A percentile compares a stretch with the other conserved stretches of the same genome.
phyloP scores from a whole-genome alignment of 2,797 vertebrate genomes.

The Pelochelys cantorii region DNA sequence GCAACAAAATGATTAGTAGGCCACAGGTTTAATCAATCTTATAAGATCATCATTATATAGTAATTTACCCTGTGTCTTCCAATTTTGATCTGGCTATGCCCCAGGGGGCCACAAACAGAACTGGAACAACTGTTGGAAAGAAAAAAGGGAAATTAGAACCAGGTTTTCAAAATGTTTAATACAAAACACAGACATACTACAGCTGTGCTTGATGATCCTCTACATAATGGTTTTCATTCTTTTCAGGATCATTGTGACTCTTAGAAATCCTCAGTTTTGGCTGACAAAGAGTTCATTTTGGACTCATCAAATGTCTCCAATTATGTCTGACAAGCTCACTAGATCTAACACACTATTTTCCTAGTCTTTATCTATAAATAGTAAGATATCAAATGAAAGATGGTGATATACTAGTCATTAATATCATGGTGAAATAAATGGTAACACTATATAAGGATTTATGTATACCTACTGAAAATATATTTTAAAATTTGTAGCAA shows the following conservation, averaged over 20 bases:
- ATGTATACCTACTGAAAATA: neutral
- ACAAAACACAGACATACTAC: neutral
- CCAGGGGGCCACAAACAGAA: slow-evolving; percentile 80
- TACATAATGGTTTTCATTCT: neutral
- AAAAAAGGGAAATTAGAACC: neutral
- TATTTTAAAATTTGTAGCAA: neutral
- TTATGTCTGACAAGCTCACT: neutral
- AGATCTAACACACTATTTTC: neutral
- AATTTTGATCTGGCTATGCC: slow-evolving; percentile 74
- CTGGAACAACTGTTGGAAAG: slow-evolving; percentile 74
- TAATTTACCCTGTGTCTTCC: slow-evolving; percentile 79
- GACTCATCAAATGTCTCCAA: no score
- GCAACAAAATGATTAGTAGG: no score
- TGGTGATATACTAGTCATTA: neutral
- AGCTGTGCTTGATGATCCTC: neutral
- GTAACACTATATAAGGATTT: neutral
- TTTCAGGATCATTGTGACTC: neutral
- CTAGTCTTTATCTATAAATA: neutral
- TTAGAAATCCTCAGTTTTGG: neutral
- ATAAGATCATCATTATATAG: neutral
- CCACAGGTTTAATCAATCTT: neutral
- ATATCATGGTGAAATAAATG: neutral
- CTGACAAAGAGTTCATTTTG: neutral
- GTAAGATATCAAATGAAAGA: neutral
- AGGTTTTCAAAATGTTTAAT: neutral